phyloP scores from a whole-genome alignment of 1,140 invertebrate species.

The Atopsyche davidsoni region DNA sequence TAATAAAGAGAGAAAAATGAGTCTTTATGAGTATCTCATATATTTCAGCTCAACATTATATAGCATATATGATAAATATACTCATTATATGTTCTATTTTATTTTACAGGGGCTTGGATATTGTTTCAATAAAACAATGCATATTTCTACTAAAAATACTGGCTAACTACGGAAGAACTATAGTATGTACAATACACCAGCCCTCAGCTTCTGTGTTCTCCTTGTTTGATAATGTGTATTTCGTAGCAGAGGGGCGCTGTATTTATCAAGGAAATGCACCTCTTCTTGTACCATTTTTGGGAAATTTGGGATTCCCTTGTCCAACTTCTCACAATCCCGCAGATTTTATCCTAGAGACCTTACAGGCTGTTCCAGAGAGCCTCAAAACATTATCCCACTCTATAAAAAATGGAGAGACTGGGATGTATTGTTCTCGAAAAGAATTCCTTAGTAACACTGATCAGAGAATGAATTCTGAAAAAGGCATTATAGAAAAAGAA shows the following conservation, averaged over 20 bases:
- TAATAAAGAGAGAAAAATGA: too few species aligned
- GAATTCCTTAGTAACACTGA: not conserved
- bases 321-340: constrained; percentile 45
- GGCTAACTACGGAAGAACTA: constrained; percentile 63
- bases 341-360: constrained; percentile 42
- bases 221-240: constrained; percentile 56
- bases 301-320: constrained; percentile 38
- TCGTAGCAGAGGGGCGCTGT: constrained; percentile 21
- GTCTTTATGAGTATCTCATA: too few species aligned
- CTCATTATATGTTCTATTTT: constrained; percentile 11
- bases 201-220: constrained; percentile 74
- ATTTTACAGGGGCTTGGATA: constrained; percentile 65
- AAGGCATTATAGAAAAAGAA: constrained; percentile 9
- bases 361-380: constrained; percentile 33
- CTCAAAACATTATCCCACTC: constrained; percentile 38
- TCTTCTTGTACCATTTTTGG: constrained; percentile 39
- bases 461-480: not conserved
- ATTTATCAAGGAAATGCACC: constrained; percentile 39
- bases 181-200: constrained; percentile 80
- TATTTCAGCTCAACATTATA: too few species aligned
- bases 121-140: constrained; percentile 63
- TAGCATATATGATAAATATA: constrained; percentile 4
- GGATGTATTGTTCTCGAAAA: not conserved
- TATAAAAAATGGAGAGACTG: constrained; percentile 41
- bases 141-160: constrained; percentile 51